These are phyloP conservation scores for Echinarachnius parma DNA, from an alignment of 53 echinoderm and acorn worm species.

Conservation along the genomic window DNA sequence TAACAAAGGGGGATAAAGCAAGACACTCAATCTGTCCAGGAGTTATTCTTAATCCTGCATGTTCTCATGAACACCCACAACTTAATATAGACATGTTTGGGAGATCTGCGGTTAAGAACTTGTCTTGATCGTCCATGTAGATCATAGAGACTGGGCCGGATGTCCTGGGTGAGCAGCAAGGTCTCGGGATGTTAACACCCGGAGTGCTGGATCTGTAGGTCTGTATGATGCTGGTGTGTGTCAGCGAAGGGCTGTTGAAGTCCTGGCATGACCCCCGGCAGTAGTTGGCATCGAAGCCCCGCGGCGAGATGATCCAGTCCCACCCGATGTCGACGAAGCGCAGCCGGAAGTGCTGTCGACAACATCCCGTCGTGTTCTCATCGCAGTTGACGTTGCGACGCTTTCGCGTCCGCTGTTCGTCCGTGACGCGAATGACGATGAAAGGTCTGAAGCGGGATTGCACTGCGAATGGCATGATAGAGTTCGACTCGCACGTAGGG, in stretches of 20 bases:
- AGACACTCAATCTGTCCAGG: too few relatives aligned
- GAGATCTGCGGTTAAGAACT: slow-evolving; percentile 25
- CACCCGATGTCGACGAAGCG: slow-evolving; percentile 51
- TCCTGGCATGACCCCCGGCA: slow-evolving; percentile 45
- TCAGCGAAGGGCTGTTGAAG: slow-evolving; percentile 34
- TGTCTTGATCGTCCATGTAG: slow-evolving; percentile 25
- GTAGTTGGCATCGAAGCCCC: slow-evolving; percentile 50
- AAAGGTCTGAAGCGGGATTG: slow-evolving; percentile 39
- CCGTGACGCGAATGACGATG: slow-evolving; percentile 45
- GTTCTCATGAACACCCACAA: slow-evolving; percentile 32
- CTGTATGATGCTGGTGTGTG: slow-evolving; percentile 42
- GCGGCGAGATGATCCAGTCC: slow-evolving; percentile 56
- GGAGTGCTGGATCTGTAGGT: slow-evolving; percentile 6
- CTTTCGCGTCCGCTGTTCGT: slow-evolving; percentile 20
- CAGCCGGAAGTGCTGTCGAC: slow-evolving; percentile 42
- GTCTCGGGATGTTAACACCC: slow-evolving; percentile 18
- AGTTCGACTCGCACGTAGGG: slow-evolving; percentile 16
- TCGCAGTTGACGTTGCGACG: slow-evolving; percentile 34
- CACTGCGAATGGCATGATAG: slow-evolving; percentile 5
- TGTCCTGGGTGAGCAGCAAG: slow-evolving; percentile 42
- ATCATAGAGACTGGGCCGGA: slow-evolving; percentile 32
- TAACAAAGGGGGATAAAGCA: too few relatives aligned
- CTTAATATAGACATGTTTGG: slow-evolving; percentile 26
- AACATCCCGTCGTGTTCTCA: slow-evolving; percentile 41
- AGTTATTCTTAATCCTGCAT: too few relatives aligned